Evolutionary conservation across 2,888 invertebrate species (phyloP).

Genomic region (Hedya salicella): DNA sequence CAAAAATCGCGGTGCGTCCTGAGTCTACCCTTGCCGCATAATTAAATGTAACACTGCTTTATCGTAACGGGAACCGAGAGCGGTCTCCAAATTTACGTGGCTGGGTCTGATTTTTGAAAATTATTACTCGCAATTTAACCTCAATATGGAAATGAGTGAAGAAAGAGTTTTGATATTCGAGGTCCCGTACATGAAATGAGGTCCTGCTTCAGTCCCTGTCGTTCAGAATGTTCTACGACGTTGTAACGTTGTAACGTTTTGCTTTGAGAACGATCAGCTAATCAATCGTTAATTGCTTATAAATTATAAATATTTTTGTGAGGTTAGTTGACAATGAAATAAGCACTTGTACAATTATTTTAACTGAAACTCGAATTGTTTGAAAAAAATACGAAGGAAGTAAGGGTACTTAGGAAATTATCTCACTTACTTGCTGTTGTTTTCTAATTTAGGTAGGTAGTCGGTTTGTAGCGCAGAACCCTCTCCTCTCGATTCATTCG

Average conservation of each 20-base stretch:
- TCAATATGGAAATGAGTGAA: slow-evolving; percentile 31
- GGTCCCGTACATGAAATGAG: not conserved
- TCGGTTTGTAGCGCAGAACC: not conserved
- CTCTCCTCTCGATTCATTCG: slow-evolving; percentile 1
- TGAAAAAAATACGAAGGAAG: too few relatives aligned
- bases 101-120: slow-evolving; percentile 40
- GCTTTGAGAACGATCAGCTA: too few relatives aligned
- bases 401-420: too few relatives aligned
- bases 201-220: not conserved
- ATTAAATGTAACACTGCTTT: slow-evolving; percentile 68
- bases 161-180: slow-evolving; percentile 6
- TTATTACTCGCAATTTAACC: slow-evolving; percentile 31
- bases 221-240: too few relatives aligned
- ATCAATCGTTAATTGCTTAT: too few relatives aligned
- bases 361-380: too few relatives aligned
- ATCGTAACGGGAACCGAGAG: slow-evolving; percentile 74
- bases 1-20: slow-evolving; percentile 68
- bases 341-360: too few relatives aligned
- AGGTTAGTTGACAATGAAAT: too few relatives aligned
- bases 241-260: too few relatives aligned
- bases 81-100: slow-evolving; percentile 51
- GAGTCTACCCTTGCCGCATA: slow-evolving; percentile 63
- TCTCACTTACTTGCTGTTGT: not conserved
- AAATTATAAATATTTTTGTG: too few relatives aligned
- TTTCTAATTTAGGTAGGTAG: too few relatives aligned